Base-by-base conservation (phyloP, 1,140 invertebrate genomes). In the Meteorus sp. region DNA sequence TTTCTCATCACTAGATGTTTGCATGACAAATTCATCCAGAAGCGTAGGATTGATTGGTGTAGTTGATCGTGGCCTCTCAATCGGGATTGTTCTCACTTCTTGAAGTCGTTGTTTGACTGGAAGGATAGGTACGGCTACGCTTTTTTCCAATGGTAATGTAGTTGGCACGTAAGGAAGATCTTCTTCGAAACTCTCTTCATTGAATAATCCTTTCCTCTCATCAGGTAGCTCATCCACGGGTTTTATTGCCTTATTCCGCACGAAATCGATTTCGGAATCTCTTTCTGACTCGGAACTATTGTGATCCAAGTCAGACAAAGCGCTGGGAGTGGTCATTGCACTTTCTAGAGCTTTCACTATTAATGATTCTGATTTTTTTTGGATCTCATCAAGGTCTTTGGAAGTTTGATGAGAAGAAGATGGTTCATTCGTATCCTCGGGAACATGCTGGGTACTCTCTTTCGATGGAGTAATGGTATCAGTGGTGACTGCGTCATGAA, bases 121-220 rank as follows among this genome's bases (percentile, higher is more conserved):
- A 41, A 93, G 83, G 54, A 94, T 89, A 1, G 90, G 89, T 52
- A 93, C 79, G 11, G 88, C 91, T 39, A 89, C 83, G 5, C 91
- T 89, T 43, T 91, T 86, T 78, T 94, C 92, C 70, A 87, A 80
- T 11, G 92, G 91, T 54, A 94, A 74, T 29, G 91, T 94, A 2
- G 92, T 94, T 35, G 91, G 91, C 60, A 94, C 85, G 68, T 91
- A 93, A 0, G 92, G 92, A 66, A 94, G 78, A 78, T 94, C 92
- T 54, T 92, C 91, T 60, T 94, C 91, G 63, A 93, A 91, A 7
- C 90, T 91, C 64, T 92, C 90, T 64, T 92, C 89, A 64, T 88
- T 84, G 41, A 89, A 83, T 22, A 94, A 82, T 1, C 88, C 86
- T 53, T 92, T 90, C 51, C 87, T 83, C 68, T 92, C 90, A 17